phyloP scores from a whole-genome alignment of 2,113 vertebrate genomes.

The Macroglossus sobrinus region DNA sequence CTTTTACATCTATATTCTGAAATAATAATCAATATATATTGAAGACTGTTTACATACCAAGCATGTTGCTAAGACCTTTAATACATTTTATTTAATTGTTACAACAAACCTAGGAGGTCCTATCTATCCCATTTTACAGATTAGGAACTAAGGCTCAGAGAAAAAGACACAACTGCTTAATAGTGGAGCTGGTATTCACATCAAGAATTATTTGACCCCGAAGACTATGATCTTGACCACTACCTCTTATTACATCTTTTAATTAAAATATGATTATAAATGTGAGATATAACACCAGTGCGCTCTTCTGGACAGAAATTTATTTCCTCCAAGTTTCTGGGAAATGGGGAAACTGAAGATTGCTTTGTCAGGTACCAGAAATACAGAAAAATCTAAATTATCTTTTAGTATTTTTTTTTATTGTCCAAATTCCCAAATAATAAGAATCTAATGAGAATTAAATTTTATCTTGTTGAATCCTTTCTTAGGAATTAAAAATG shows the following conservation, averaged over 20 bases:
- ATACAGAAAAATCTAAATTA: background rate
- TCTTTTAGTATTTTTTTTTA: background rate
- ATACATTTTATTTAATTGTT: background rate
- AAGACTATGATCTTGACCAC: background rate
- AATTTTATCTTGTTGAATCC: background rate
- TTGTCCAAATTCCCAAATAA: background rate
- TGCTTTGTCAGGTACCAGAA: background rate
- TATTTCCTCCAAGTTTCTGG: background rate
- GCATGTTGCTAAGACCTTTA: background rate
- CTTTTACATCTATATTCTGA: background rate
- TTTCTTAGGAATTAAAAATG: conserved; percentile 7
- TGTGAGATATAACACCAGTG: background rate
- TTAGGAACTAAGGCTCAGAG: background rate
- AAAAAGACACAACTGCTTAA: background rate
- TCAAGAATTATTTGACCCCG: background rate
- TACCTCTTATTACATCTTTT: background rate
- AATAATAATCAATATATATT: background rate
- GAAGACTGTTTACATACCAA: background rate
- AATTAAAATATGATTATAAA: background rate
- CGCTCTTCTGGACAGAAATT: background rate
- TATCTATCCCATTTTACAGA: background rate
- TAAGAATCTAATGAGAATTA: background rate
- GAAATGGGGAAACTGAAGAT: background rate
- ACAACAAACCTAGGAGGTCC: background rate
- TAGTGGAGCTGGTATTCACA: background rate